Evolutionary conservation across 1,140 invertebrate genomes (phyloP).

Genomic region (Lysiphlebus fabarum): DNA sequence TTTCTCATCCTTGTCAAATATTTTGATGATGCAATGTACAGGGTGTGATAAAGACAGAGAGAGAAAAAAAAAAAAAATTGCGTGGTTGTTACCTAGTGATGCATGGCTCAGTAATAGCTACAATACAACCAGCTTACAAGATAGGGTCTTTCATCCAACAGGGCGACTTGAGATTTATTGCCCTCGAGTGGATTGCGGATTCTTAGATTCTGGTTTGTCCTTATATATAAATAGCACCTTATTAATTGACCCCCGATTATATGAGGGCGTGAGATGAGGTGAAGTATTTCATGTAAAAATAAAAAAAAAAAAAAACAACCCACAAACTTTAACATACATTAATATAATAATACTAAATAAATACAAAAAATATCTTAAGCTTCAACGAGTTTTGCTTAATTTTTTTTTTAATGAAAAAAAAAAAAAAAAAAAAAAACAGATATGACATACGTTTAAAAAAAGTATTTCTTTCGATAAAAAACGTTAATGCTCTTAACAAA

Average conservation of each 20-base stretch:
- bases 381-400: too few species aligned
- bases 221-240: conserved; percentile 52
- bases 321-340: too few species aligned
- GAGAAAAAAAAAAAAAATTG: conserved; percentile 32
- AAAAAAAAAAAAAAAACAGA: not conserved
- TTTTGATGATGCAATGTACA: not conserved
- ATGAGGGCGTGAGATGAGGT: conserved; percentile 26
- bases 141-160: conserved; percentile 40
- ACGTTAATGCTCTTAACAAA: conserved; percentile 53
- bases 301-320: conserved; percentile 18
- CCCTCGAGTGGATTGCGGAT: conserved; percentile 50
- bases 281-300: not conserved
- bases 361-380: too few species aligned
- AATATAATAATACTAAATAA: too few species aligned
- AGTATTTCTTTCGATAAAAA: conserved; percentile 32
- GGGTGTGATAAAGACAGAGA: conserved; percentile 23
- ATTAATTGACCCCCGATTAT: conserved; percentile 50
- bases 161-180: conserved; percentile 54
- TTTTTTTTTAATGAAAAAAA: too few species aligned
- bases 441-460: not conserved
- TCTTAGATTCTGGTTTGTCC: conserved; percentile 55
- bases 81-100: conserved; percentile 54
- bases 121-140: conserved; percentile 56
- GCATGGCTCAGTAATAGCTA: conserved; percentile 56
- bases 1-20: conserved; percentile 1